Percentiles rank a stretch among this genome's conserved stretches.
phyloP scores from a whole-genome alignment of 2,797 vertebrate genomes.

The Decapterus maruadsi region DNA sequence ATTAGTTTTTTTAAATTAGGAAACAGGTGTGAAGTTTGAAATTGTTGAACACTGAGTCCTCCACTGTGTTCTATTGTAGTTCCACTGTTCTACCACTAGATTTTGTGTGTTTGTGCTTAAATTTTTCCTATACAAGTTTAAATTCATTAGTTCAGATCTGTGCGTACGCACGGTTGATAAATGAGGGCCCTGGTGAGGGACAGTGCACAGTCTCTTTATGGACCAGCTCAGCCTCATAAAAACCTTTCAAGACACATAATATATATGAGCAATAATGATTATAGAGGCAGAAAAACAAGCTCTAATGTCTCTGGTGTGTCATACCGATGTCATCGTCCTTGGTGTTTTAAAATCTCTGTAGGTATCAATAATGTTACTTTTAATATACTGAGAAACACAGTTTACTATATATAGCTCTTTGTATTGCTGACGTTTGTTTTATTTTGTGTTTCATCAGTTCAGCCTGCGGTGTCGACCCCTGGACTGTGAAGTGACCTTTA shows the following conservation, averaged over 20 bases:
- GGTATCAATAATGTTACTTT: neutral
- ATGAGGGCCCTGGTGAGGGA: too few relatives aligned
- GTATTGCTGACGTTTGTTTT: neutral
- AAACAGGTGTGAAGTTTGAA: too few relatives aligned
- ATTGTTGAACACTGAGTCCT: too few relatives aligned
- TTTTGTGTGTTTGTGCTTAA: too few relatives aligned
- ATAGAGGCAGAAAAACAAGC: neutral
- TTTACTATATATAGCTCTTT: neutral
- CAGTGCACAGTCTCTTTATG: constrained; percentile 23
- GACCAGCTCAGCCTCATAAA: constrained; percentile 26
- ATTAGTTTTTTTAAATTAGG: too few relatives aligned
- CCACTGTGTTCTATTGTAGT: too few relatives aligned
- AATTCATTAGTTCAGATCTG: too few relatives aligned
- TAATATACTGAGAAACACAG: neutral
- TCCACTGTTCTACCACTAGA: too few relatives aligned
- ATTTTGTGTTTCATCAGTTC: neutral
- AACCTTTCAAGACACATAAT: constrained; percentile 13
- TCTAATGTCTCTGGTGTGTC: neutral
- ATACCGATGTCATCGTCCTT: neutral
- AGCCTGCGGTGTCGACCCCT: neutral
- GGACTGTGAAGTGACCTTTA: neutral
- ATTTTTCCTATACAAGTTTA: too few relatives aligned
- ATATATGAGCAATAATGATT: constrained; percentile 20
- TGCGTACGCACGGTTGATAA: too few relatives aligned
- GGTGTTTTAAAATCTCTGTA: neutral